Evolutionary conservation across 2,888 invertebrate species (phyloP).

Genomic region (Cephus pygmeus): DNA sequence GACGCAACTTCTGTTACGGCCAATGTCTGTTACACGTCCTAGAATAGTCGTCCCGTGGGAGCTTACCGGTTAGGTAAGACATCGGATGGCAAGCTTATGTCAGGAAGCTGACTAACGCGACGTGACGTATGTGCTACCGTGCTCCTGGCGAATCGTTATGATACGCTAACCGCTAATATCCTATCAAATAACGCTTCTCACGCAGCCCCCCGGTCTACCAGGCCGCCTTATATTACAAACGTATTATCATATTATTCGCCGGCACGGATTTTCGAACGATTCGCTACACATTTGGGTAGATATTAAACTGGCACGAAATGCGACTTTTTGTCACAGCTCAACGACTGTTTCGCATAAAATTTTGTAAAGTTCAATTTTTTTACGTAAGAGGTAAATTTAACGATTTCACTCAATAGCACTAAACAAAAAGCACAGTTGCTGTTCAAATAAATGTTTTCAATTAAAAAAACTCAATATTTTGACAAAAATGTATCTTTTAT

Average conservation of each 20-base stretch:
- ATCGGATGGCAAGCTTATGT: conserved; percentile 34
- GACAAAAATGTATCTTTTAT: too few species aligned
- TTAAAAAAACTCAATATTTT: too few species aligned
- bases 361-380: neutral
- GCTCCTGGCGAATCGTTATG: conserved; percentile 25
- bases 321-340: neutral
- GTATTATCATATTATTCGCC: conserved; percentile 6
- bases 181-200: conserved; percentile 39
- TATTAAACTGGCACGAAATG: neutral
- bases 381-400: neutral
- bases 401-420: neutral
- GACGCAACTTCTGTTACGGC: conserved; percentile 43
- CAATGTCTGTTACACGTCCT: conserved; percentile 59
- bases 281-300: neutral
- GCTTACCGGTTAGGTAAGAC: conserved; percentile 39
- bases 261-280: neutral
- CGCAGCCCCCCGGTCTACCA: neutral
- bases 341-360: neutral
- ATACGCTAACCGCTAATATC: conserved; percentile 32
- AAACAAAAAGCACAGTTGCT: neutral
- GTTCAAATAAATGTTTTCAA: neutral
- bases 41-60: conserved; percentile 58
- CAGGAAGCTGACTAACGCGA: conserved; percentile 42
- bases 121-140: conserved; percentile 38
- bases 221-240: conserved; percentile 2